Evolutionary conservation across 2,888 invertebrate genomes (phyloP).

Genomic region (Anoplius nigerrimus): DNA sequence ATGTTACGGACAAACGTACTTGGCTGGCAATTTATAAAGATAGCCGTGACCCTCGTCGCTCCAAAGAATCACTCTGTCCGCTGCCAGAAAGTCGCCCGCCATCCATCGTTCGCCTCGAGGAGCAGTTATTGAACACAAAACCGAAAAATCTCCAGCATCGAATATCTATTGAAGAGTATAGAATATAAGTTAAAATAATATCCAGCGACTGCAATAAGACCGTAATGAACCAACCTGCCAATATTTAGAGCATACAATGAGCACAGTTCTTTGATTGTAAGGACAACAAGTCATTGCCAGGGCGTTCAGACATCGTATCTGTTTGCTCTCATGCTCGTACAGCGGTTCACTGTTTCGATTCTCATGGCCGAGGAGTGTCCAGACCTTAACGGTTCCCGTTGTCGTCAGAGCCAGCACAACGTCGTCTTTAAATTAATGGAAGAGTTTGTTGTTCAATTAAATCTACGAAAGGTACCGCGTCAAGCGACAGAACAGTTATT

Average conservation of each 20-base stretch:
- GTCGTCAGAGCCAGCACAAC: slow-evolving; percentile 96
- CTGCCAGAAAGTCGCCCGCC: slow-evolving; percentile 94
- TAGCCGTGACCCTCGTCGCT: slow-evolving; percentile 97
- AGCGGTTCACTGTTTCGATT: slow-evolving; percentile 91
- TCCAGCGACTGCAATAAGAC: neutral
- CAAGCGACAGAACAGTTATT: slow-evolving; percentile 43
- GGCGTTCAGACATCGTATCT: slow-evolving; percentile 95
- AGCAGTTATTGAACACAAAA: slow-evolving; percentile 93
- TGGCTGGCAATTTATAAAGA: slow-evolving; percentile 95
- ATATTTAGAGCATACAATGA: slow-evolving; percentile 97
- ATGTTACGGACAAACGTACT: slow-evolving; percentile 80
- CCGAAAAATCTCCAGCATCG: slow-evolving; percentile 95
- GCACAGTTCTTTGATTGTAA: slow-evolving; percentile 96
- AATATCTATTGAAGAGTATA: slow-evolving; percentile 77
- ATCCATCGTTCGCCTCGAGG: slow-evolving; percentile 94
- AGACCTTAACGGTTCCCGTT: slow-evolving; percentile 97
- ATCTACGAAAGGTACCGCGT: slow-evolving; percentile 40
- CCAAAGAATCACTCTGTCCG: slow-evolving; percentile 95
- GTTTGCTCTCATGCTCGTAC: slow-evolving; percentile 98
- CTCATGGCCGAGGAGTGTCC: slow-evolving; percentile 94
- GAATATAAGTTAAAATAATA: slow-evolving; percentile 3
- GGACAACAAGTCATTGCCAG: slow-evolving; percentile 94
- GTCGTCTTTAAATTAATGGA: slow-evolving; percentile 84
- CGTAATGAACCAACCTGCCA: slow-evolving; percentile 84
- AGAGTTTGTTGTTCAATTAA: slow-evolving; percentile 56